These are phyloP conservation scores for Panorpa germanica DNA, from an alignment of 2,888 invertebrate genomes.

Conservation along the genomic window DNA sequence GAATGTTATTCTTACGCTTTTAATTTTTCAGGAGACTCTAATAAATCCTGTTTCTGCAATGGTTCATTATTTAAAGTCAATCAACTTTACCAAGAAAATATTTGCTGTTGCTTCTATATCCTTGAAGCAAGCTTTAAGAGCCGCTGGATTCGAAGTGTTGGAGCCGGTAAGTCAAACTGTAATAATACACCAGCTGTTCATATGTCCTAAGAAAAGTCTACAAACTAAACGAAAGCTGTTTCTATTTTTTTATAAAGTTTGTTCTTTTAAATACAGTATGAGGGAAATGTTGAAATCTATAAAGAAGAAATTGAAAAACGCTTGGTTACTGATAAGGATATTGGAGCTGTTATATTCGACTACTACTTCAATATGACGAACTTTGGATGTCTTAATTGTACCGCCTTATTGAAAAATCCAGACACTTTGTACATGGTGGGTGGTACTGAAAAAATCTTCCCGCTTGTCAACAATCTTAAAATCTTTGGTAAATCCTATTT, in stretches of 20 bases:
- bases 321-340: conserved; percentile 15
- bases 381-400: conserved; percentile 23
- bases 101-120: conserved; percentile 21
- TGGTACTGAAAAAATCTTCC: conserved; percentile 22
- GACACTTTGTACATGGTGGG: conserved; percentile 25
- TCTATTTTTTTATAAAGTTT: too few species aligned
- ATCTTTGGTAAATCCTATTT: too few species aligned
- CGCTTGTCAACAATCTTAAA: conserved; percentile 17
- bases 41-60: conserved; percentile 25
- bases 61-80: conserved; percentile 24
- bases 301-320: too few species aligned
- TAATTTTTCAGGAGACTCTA: conserved; percentile 20
- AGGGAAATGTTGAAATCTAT: too few species aligned
- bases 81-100: conserved; percentile 23
- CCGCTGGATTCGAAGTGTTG: conserved; percentile 23
- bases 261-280: too few species aligned
- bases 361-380: conserved; percentile 24
- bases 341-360: conserved; percentile 28
- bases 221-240: too few species aligned
- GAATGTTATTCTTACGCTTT: too few species aligned
- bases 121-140: conserved; percentile 20
- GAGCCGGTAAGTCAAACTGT: conserved; percentile 20
- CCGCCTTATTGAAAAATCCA: conserved; percentile 22
- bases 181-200: too few species aligned
- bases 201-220: too few species aligned